These are phyloP conservation scores for Epizoanthus illoricatus DNA, from an alignment of 92 coral and sea anemone species.

Conservation along the genomic window DNA sequence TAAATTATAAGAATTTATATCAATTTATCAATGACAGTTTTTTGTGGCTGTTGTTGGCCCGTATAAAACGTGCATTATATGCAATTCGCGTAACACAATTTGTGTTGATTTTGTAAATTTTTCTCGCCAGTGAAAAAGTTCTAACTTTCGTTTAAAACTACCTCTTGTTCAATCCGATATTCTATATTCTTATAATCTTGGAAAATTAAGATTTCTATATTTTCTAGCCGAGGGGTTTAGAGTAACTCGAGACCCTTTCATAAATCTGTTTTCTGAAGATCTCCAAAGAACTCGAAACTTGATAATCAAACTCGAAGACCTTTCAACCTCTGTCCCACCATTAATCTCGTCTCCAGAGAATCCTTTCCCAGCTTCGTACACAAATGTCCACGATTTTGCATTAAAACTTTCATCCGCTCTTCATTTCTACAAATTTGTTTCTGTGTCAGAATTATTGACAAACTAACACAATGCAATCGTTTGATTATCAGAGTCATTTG, in stretches of 20 bases:
- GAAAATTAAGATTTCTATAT: background rate
- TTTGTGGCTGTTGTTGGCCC: background rate
- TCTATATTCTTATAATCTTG: background rate
- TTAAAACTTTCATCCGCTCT: background rate
- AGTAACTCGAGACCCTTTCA: background rate
- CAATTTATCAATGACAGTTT: conserved; percentile 12
- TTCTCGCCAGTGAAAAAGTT: background rate
- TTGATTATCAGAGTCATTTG: background rate
- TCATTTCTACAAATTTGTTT: background rate
- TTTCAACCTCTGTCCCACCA: background rate
- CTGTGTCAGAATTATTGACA: background rate
- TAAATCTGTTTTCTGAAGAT: background rate
- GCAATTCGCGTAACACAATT: conserved; percentile 28
- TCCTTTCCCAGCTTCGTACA: background rate
- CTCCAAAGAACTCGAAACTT: conserved; percentile 3
- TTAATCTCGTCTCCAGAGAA: background rate
- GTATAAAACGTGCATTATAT: conserved; percentile 30
- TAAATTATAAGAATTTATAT: conserved; percentile 32
- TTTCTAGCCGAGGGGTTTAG: background rate
- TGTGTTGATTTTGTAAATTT: conserved; percentile 2
- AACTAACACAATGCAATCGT: background rate
- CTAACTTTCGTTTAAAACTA: background rate
- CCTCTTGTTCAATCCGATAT: background rate
- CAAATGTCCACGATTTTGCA: background rate
- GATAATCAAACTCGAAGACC: background rate